Base-by-base conservation (phyloP, 1,140 invertebrate species). In the Pogonus chalceus region DNA sequence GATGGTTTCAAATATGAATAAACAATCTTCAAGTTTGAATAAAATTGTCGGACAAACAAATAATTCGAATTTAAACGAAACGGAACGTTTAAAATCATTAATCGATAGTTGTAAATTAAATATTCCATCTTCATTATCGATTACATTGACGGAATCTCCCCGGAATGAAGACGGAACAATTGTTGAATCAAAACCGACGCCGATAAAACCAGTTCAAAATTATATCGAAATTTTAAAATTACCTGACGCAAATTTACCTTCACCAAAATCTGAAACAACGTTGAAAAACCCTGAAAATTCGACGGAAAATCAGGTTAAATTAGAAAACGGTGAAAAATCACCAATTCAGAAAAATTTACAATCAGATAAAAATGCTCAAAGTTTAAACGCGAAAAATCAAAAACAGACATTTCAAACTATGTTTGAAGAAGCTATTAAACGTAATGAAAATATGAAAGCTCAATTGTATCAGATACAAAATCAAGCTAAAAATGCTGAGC, bases 201-300 rank as follows among this genome's bases (percentile, higher is more conserved):
- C 70, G 49, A 69, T 68, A 57, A 73, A 76, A 24, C 75, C 76
- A 24, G 76, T 78, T 10, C 74, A 78, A 62, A 79, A 79, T 62
- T 78, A 73, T 58, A 78, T 79, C 52, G 76, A 79, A 69, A 79
- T 79, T 51, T 63, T 79, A 52, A 79, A 79, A 66, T 60, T 79
- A 37, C 75, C 76, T 23, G 77, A 79, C 52, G 65, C 59, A 49
- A 72, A 60, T 22, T 35, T 69, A 52, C 35, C 64, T 22, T 4
- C 26, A 31, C 26, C 26, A 14, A 31, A 31, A 14, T 31, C 7
- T 7, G 7, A 31, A 31, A 31, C 7, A 31, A 31, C 4, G 26
- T 7, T 31, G 26, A 14, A 31, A 31, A 31, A 31, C 4, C 14
- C 26, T 31, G 26, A 31, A 7, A 31, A 31, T 31, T 31, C 4